Evolutionary conservation across 1,140 invertebrate species (phyloP).

Genomic region (Solenopsis fugax): DNA sequence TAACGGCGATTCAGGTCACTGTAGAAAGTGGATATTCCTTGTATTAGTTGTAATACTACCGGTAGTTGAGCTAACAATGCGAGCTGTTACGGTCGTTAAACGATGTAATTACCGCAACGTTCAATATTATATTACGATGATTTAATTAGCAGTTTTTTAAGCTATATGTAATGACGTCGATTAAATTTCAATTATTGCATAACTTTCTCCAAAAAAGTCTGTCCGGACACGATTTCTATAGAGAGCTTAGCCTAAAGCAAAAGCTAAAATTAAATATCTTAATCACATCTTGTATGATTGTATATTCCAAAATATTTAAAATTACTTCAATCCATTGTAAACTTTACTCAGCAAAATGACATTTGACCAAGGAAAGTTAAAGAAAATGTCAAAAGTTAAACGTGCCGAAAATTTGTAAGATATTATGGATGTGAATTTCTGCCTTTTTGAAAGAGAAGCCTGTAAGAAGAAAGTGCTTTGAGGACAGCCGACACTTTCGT

Average conservation of each 20-base stretch:
- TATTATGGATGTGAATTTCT: background rate
- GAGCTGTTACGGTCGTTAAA: conserved; percentile 44
- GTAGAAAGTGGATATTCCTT: conserved; percentile 65
- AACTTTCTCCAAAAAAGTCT: background rate
- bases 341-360: background rate
- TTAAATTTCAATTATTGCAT: conserved; percentile 15
- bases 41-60: conserved; percentile 53
- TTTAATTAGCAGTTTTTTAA: conserved; percentile 31
- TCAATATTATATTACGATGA: conserved; percentile 51
- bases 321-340: background rate
- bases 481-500: conserved; percentile 37
- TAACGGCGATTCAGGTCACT: conserved; percentile 59
- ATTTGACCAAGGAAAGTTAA: background rate
- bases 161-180: background rate
- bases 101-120: conserved; percentile 39
- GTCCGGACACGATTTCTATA: background rate
- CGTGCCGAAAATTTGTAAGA: conserved; percentile 2
- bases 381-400: background rate
- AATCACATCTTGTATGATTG: background rate
- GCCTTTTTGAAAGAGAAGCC: conserved; percentile 31
- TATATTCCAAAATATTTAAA: background rate
- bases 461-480: background rate
- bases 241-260: background rate
- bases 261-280: conserved; percentile 16
- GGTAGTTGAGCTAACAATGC: conserved; percentile 53